Evolutionary conservation across 2,888 invertebrate genomes (phyloP).

Genomic region (Amaurobius ferox): DNA sequence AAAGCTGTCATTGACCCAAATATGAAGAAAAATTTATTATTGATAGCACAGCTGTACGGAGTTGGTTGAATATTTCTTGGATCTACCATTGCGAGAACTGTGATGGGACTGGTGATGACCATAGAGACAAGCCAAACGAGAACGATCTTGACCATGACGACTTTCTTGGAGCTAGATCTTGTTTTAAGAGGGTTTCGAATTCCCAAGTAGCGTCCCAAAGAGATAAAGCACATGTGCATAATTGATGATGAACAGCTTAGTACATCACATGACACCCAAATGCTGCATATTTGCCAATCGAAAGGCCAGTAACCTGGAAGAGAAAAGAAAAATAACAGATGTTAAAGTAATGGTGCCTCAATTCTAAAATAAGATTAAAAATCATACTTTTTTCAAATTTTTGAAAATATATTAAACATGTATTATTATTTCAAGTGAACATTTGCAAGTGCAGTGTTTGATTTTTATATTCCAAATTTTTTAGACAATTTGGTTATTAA

Average conservation of each 20-base stretch:
- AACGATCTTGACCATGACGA: slow-evolving; percentile 90
- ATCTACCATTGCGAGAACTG: slow-evolving; percentile 79
- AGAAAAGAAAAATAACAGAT: too few species aligned
- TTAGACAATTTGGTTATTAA: too few species aligned
- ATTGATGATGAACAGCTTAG: slow-evolving; percentile 81
- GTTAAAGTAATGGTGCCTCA: too few species aligned
- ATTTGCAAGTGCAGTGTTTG: too few species aligned
- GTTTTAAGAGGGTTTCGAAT: slow-evolving; percentile 79
- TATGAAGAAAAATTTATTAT: slow-evolving; percentile 81
- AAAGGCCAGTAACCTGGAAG: slow-evolving; percentile 92
- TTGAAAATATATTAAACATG: too few species aligned
- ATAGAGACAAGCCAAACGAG: slow-evolving; percentile 96
- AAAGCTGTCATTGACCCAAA: slow-evolving; percentile 97
- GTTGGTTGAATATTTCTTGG: slow-evolving; percentile 78
- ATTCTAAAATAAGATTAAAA: too few species aligned
- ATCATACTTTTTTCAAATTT: too few species aligned
- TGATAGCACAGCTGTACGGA: slow-evolving; percentile 78
- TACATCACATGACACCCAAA: slow-evolving; percentile 90
- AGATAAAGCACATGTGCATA: slow-evolving; percentile 81
- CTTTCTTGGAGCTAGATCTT: slow-evolving; percentile 74
- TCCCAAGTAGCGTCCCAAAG: slow-evolving; percentile 80
- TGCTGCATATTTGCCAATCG: slow-evolving; percentile 79
- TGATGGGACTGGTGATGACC: slow-evolving; percentile 92
- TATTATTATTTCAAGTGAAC: too few species aligned
- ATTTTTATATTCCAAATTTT: too few species aligned